Evolutionary conservation across 2,888 invertebrate genomes (phyloP), one percentile per base, ranked within the genome.

Genomic region (Dicyrtomina minuta): DNA sequence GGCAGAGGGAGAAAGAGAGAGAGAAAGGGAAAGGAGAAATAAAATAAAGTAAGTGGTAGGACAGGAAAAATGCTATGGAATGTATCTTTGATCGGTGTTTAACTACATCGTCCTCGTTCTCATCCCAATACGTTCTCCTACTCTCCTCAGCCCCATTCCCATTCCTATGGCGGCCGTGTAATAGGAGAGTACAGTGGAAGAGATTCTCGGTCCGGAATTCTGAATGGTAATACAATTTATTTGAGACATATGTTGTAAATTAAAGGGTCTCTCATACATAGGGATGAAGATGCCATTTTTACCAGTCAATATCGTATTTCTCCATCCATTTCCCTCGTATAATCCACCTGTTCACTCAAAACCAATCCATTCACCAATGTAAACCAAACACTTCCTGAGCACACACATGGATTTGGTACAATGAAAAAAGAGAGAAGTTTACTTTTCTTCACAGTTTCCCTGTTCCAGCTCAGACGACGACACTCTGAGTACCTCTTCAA

Each of bases 341-440:
- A 64, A 64, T 64, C 64, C 64, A 64, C 64, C 64, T 64, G 64
- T 64, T 64, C 51, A 33, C 49, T 27, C 44, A 13, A n/a, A 44
- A 2, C n/a, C 44, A 5, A n/a, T 13, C 2, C 20, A 24, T 62
- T 62, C 27, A 33, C 33, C 27, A 49, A 49, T 51, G 51, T 27
- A 61, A 61, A 61, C 51, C 15, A 20, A 33, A 22, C 43, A 20
- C 41, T 60, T 20, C 17, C 27, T 2, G 39, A 58, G 26, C 27
- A 33, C 33, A 58, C 39, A 39, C 17, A 33, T 33, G 33, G 33
- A 27, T 51, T 51, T 51, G 10, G 17, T 51, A 51, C 51, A 51
- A 33, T 33, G 8, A 33, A 33, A 33, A 33, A n/a, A n/a, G n/a
- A n/a, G n/a, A n/a, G n/a, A n/a, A 33, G 33, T 33, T 33, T 33